Conservation (phyloP, 2,797 vertebrate genomes). For the Sphenodon punctatus region DNA sequence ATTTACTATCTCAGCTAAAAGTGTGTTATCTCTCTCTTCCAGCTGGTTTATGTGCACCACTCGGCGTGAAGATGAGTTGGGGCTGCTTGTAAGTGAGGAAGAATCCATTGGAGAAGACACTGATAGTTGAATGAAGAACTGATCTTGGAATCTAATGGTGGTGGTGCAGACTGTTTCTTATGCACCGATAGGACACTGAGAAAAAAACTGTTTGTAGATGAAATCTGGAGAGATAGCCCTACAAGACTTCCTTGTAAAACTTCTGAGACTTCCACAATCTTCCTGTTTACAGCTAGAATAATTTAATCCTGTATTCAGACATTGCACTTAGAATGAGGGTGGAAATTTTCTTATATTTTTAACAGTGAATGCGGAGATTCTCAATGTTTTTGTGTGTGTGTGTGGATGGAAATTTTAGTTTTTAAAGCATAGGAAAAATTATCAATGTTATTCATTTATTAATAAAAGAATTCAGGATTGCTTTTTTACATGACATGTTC, state of each 20-base stretch:
- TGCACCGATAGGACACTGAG: not conserved
- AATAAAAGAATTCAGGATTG: not conserved
- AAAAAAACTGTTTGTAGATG: not conserved
- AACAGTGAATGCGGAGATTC: not conserved
- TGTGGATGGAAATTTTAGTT: not conserved
- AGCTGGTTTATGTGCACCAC: slow-evolving; percentile 68
- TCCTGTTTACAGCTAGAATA: slow-evolving; percentile 15
- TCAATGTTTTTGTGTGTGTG: not conserved
- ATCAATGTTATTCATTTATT: not conserved
- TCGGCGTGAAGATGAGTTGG: slow-evolving; percentile 61
- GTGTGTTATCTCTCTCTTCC: slow-evolving; percentile 30
- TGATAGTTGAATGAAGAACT: slow-evolving; percentile 46
- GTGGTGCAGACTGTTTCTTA: not conserved
- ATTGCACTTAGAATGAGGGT: not conserved
- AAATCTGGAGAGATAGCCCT: not conserved
- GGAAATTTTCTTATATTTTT: not conserved
- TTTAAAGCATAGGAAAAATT: not conserved
- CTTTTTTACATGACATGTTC: not conserved
- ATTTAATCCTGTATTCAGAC: slow-evolving; percentile 12
- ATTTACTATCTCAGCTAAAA: not conserved
- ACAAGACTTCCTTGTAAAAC: slow-evolving; percentile 34
- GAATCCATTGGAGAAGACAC: slow-evolving; percentile 55
- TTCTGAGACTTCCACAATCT: slow-evolving; percentile 14
- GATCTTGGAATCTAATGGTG: not conserved
- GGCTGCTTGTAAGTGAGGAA: slow-evolving; percentile 66